A percentile compares a stretch with the other conserved stretches of the same genome.
Conservation (phyloP, 1,140 invertebrate genomes). For the Leptonema lineaticorne region DNA sequence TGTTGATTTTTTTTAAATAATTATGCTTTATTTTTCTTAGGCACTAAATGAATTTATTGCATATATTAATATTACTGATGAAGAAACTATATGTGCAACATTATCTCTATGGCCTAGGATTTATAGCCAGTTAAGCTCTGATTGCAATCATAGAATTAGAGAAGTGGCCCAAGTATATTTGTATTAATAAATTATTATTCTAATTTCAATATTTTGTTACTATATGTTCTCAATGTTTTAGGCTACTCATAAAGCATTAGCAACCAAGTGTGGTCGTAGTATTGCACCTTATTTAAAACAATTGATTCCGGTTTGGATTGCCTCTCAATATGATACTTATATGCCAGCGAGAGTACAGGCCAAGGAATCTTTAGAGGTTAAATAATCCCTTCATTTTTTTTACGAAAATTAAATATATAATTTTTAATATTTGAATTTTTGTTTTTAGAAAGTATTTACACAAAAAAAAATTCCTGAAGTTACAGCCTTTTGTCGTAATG, state of each 20-base stretch:
- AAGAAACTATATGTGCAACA: constrained; percentile 63
- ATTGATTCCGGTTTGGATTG: constrained; percentile 73
- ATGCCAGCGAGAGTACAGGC: constrained; percentile 76
- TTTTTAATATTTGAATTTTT: background rate
- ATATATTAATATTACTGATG: constrained; percentile 63
- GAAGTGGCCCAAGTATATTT: constrained; percentile 61
- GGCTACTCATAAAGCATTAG: constrained; percentile 67
- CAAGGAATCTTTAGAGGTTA: constrained; percentile 65
- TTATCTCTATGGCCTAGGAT: constrained; percentile 77
- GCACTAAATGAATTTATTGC: constrained; percentile 77
- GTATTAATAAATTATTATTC: background rate
- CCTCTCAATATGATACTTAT: constrained; percentile 79
- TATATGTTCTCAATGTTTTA: constrained; percentile 41
- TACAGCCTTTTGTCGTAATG: constrained; percentile 72
- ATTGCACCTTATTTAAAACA: constrained; percentile 77
- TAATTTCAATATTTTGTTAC: background rate
- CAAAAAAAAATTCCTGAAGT: constrained; percentile 68
- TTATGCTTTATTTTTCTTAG: constrained; percentile 49
- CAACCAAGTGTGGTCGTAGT: constrained; percentile 67
- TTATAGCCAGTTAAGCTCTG: constrained; percentile 71
- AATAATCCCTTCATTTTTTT: background rate
- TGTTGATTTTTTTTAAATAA: background rate
- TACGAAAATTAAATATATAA: background rate
- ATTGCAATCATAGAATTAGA: constrained; percentile 77
- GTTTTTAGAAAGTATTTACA: constrained; percentile 66